Evolutionary conservation across 2,888 invertebrate species (phyloP).

Genomic region (Hypolimnas misippus): DNA sequence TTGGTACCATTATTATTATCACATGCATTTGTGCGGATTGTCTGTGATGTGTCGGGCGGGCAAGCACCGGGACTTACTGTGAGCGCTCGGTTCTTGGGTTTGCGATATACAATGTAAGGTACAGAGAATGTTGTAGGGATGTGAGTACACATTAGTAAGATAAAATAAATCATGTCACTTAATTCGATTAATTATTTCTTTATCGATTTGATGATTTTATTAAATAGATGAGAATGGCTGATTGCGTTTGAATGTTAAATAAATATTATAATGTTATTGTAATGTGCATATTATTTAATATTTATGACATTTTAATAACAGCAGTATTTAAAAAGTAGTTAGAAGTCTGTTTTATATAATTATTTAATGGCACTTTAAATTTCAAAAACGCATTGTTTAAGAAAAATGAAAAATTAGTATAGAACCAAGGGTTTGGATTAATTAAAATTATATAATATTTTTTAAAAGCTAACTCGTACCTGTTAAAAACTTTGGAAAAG

Average conservation of each 20-base stretch:
- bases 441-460: not conserved
- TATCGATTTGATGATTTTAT: not conserved
- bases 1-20: conserved; percentile 61
- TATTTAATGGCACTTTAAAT: too few relatives aligned
- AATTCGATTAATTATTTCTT: not conserved
- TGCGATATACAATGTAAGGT: not conserved
- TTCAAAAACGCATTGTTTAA: not conserved
- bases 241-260: not conserved
- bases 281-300: not conserved
- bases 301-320: not conserved
- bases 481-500: conserved; percentile 96
- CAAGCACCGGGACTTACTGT: conserved; percentile 19
- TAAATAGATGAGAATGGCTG: conserved; percentile 6
- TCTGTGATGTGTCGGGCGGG: conserved; percentile 21
- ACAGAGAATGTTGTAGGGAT: not conserved
- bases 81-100: not conserved
- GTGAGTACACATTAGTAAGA: not conserved
- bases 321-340: not conserved
- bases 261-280: not conserved
- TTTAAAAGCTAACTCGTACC: conserved; percentile 75
- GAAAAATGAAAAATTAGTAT: not conserved
- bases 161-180: not conserved
- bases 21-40: conserved; percentile 27
- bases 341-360: not conserved
- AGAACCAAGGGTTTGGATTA: not conserved